Evolutionary conservation across 2,797 vertebrate genomes (phyloP).

Genomic region (Micrastur ruficollis): DNA sequence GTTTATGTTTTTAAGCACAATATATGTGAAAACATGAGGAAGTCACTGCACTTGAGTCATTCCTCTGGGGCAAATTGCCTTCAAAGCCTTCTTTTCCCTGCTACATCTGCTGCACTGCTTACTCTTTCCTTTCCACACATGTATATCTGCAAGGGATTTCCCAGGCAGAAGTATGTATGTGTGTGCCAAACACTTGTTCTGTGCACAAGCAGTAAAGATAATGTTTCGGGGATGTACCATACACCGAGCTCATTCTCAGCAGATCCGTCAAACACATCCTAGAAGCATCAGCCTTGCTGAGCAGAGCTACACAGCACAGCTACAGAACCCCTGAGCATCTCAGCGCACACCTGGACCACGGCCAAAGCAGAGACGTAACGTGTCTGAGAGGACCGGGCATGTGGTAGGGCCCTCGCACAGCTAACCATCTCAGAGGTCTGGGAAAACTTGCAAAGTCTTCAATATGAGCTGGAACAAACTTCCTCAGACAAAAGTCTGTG

Average conservation of each 20-base stretch:
- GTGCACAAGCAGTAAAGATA: not conserved
- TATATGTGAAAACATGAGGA: not conserved
- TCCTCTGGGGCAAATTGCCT: not conserved
- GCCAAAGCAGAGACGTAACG: fast-evolving
- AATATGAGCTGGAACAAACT: fast-evolving
- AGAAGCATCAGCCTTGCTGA: not conserved
- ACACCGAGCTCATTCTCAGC: not conserved
- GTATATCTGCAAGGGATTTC: not conserved
- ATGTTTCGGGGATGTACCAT: not conserved
- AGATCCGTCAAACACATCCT: not conserved
- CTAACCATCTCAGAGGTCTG: not conserved
- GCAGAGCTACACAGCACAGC: not conserved
- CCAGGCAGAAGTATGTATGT: not conserved
- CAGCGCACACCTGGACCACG: fast-evolving
- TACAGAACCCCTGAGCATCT: not conserved
- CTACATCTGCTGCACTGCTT: not conserved
- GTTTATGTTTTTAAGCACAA: not conserved
- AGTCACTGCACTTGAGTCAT: not conserved
- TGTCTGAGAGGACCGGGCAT: not conserved
- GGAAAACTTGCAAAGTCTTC: not conserved
- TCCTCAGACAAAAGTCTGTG: not conserved
- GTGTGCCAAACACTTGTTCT: not conserved
- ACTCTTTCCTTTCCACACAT: not conserved
- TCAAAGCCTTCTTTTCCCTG: not conserved
- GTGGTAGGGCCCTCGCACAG: not conserved